A percentile compares a stretch with the other conserved stretches of the same genome.
Conservation (phyloP, 2,888 invertebrate genomes). For the Smittia sp. region DNA sequence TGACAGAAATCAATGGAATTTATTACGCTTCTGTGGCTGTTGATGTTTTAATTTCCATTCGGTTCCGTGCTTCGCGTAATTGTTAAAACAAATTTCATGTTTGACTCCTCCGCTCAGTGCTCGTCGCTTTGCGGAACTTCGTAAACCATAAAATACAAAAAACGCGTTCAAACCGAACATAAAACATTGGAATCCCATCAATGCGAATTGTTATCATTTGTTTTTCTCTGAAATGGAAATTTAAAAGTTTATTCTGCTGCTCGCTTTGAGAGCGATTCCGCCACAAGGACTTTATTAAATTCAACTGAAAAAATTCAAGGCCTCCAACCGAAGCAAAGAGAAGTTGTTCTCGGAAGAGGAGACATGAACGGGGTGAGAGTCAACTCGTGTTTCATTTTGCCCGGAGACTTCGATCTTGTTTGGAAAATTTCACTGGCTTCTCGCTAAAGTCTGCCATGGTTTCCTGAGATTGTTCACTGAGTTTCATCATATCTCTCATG, state of each 20-base stretch:
- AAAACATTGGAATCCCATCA: slow-evolving; percentile 39
- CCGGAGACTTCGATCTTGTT: too few species aligned
- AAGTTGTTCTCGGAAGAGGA: too few species aligned
- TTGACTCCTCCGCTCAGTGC: neutral
- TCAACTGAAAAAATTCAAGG: neutral
- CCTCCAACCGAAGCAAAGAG: too few species aligned
- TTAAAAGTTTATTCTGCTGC: neutral
- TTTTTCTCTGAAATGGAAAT: neutral
- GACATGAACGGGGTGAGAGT: too few species aligned
- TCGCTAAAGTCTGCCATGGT: too few species aligned
- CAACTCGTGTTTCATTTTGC: too few species aligned
- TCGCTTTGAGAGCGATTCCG: neutral
- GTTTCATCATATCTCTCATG: too few species aligned
- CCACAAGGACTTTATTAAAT: slow-evolving; percentile 30
- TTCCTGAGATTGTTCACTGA: too few species aligned
- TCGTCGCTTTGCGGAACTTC: neutral
- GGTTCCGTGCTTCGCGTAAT: neutral
- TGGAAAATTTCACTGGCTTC: too few species aligned
- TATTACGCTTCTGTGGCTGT: neutral
- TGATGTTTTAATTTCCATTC: slow-evolving; percentile 15
- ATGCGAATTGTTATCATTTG: slow-evolving; percentile 23
- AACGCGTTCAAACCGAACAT: neutral
- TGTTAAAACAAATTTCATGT: slow-evolving; percentile 27
- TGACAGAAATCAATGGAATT: slow-evolving; percentile 38
- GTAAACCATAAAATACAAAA: neutral